phyloP scores from a whole-genome alignment of 2,888 invertebrate species.

The Endotricha flammealis region DNA sequence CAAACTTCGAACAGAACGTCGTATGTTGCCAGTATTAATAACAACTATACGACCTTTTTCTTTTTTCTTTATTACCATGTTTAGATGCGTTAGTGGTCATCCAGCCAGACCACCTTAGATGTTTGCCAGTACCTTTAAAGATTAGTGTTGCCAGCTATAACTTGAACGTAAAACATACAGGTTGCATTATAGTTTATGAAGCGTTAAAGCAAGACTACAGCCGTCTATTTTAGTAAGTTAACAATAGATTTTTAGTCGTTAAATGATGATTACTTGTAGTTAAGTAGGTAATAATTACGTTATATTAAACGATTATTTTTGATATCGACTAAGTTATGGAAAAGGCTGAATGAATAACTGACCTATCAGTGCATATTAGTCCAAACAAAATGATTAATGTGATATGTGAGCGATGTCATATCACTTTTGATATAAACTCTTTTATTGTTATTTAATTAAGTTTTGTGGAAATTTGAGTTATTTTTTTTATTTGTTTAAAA shows the following conservation, averaged over 20 bases:
- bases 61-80: conserved; percentile 31
- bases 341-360: no score
- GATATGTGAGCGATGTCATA: no score
- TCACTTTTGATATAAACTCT: no score
- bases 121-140: conserved; percentile 56
- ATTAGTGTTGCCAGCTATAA: conserved; percentile 31
- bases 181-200: background rate
- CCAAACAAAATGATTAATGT: no score
- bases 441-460: no score
- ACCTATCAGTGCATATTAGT: no score
- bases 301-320: no score
- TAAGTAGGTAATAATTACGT: no score
- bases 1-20: conserved; percentile 15
- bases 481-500: no score
- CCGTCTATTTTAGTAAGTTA: background rate
- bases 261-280: no score
- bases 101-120: conserved; percentile 60
- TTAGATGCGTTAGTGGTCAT: conserved; percentile 48
- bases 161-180: background rate
- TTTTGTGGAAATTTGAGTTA: no score
- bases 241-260: conserved; percentile 5
- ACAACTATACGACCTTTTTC: conserved; percentile 10
- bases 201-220: conserved; percentile 11
- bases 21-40: conserved; percentile 5
- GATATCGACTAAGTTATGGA: no score